These are phyloP conservation scores for Agelastica alni DNA, from an alignment of 2,888 invertebrate genomes.

Conservation along the genomic window DNA sequence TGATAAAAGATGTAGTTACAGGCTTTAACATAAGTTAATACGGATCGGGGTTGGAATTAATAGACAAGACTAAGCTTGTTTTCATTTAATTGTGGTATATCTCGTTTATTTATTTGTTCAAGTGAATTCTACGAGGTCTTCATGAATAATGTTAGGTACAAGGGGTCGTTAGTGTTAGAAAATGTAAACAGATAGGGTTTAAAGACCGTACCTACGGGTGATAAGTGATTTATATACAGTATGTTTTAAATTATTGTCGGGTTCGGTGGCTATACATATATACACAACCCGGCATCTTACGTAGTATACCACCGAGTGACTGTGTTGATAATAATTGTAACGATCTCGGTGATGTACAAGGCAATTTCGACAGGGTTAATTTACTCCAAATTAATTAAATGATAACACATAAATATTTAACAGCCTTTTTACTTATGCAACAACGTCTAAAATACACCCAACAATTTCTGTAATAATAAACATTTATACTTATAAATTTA, in stretches of 20 bases:
- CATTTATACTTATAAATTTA: no score
- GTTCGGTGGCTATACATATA: neutral
- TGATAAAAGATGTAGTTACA: neutral
- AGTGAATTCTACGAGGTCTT: slow-evolving; percentile 2
- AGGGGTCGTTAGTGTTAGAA: slow-evolving; percentile 1
- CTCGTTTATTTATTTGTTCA: slow-evolving; percentile 6
- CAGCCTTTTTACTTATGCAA: no score
- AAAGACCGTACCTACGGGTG: neutral
- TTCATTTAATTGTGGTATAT: slow-evolving; percentile 5
- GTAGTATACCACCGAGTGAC: neutral
- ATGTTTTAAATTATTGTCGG: neutral
- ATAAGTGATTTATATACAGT: slow-evolving; percentile 4
- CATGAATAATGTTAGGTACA: slow-evolving; percentile 12
- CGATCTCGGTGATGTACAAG: neutral
- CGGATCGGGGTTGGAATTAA: neutral
- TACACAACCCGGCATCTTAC: neutral
- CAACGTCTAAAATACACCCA: no score
- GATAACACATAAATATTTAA: no score
- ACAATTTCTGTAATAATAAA: no score
- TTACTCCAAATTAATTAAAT: no score
- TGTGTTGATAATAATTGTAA: neutral
- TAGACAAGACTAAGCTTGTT: neutral
- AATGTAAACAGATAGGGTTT: slow-evolving; percentile 4
- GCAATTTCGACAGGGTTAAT: slow-evolving; percentile 1
- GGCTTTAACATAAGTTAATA: neutral